Conservation (phyloP, 2,113 vertebrate genomes). For the Clinocottus analis region DNA sequence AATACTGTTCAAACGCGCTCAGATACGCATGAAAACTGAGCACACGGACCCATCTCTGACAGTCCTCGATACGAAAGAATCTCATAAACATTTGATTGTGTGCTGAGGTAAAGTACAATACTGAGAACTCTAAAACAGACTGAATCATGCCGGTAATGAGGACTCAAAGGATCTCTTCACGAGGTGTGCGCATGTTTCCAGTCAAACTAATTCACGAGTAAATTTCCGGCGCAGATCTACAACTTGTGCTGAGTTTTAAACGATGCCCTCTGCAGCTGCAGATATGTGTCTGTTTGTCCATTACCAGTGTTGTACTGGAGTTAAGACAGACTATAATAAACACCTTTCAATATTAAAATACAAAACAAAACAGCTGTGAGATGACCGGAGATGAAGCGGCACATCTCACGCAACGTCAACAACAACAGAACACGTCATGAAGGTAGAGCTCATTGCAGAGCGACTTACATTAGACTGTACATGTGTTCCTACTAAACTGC, state of each 20-base stretch:
- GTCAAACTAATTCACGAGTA: slow-evolving; percentile 13
- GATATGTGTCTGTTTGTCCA: background rate
- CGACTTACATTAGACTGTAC: background rate
- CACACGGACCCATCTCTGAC: background rate
- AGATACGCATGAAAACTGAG: background rate
- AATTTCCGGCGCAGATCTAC: slow-evolving; percentile 25
- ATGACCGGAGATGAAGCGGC: background rate
- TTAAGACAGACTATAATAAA: slow-evolving; percentile 4
- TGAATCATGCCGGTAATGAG: background rate
- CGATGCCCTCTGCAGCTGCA: slow-evolving; percentile 18
- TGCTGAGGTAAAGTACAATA: slow-evolving; percentile 44
- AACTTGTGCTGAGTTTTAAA: background rate
- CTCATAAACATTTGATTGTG: background rate
- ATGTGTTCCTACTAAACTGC: background rate
- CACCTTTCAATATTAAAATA: background rate
- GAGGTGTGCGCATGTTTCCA: slow-evolving; percentile 32
- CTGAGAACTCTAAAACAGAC: background rate
- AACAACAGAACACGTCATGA: slow-evolving; percentile 5
- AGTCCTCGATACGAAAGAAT: background rate
- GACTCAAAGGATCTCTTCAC: background rate
- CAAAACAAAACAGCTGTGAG: background rate
- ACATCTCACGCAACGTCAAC: slow-evolving; percentile 1
- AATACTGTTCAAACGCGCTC: slow-evolving; percentile 6
- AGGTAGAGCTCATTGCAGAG: background rate
- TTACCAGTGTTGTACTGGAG: background rate